Conservation (phyloP, 2,888 invertebrate genomes). For the Oscheius onirici region DNA sequence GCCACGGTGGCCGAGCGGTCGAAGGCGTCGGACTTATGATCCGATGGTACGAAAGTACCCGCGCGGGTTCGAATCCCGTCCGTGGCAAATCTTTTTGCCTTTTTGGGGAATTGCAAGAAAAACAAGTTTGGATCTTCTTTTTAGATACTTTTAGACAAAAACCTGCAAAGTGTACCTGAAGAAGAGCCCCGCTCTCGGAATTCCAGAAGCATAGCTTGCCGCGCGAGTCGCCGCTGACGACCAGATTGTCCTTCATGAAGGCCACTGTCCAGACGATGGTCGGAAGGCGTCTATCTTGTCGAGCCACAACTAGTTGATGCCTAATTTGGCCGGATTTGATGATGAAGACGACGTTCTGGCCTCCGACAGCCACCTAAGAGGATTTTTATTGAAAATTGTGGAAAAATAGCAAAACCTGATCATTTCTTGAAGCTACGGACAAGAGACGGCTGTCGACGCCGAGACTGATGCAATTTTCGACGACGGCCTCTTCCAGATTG, state of each 20-base stretch:
- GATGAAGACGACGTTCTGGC: conserved; percentile 41
- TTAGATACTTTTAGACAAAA: too few species aligned
- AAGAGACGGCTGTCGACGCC: conserved; percentile 57
- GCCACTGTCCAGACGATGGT: conserved; percentile 63
- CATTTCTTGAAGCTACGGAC: conserved; percentile 39
- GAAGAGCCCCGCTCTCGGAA: conserved; percentile 46
- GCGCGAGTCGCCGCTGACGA: conserved; percentile 63
- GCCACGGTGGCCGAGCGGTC: too few species aligned
- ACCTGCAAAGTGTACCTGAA: conserved; percentile 40
- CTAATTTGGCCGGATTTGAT: conserved; percentile 38
- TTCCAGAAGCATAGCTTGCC: conserved; percentile 63
- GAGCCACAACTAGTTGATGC: conserved; percentile 38
- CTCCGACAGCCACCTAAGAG: conserved; percentile 46
- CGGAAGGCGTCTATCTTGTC: conserved; percentile 46
- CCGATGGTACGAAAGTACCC: too few species aligned
- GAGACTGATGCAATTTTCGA: conserved; percentile 48
- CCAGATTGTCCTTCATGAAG: conserved; percentile 44
- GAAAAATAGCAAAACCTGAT: conserved; percentile 24
- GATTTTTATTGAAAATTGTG: background rate
- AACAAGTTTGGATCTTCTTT: too few species aligned
- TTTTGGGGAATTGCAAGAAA: too few species aligned
- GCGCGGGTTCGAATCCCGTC: too few species aligned
- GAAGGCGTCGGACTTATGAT: too few species aligned
- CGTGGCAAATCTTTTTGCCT: too few species aligned
- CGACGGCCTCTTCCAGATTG: conserved; percentile 49